phyloP scores from a whole-genome alignment of 2,113 vertebrate species.

The Pygathrix nemaeus region DNA sequence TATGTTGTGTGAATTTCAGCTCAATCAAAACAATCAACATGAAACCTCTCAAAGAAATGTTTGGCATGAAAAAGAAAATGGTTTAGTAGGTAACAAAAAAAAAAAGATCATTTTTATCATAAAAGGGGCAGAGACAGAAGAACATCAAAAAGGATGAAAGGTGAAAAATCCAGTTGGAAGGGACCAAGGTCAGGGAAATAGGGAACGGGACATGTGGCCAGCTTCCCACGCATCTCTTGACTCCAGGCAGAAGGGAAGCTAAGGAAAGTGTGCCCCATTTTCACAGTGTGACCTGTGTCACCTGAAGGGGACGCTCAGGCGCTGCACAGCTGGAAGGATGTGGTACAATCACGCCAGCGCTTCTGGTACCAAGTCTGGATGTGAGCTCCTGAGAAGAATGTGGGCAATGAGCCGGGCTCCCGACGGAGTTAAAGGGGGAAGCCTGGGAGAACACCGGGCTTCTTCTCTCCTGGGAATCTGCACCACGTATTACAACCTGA shows the following conservation, averaged over 20 bases:
- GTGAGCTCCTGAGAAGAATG: rapidly evolving
- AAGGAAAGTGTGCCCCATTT: background rate
- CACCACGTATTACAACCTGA: rapidly evolving
- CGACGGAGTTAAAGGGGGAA: rapidly evolving
- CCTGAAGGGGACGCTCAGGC: background rate
- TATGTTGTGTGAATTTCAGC: background rate
- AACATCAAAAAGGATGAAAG: background rate
- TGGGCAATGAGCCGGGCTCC: background rate
- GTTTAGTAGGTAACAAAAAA: background rate
- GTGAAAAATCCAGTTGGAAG: background rate
- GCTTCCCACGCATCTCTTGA: background rate
- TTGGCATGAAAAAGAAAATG: background rate
- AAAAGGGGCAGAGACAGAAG: background rate
- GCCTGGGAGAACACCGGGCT: rapidly evolving
- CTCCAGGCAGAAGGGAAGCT: background rate
- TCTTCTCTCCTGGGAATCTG: rapidly evolving
- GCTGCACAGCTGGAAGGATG: rapidly evolving
- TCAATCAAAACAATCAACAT: background rate
- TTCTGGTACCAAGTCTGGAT: no score
- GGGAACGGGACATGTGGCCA: rapidly evolving
- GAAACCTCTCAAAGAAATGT: background rate
- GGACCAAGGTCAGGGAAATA: rapidly evolving
- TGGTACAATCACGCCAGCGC: rapidly evolving
- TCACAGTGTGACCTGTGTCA: rapidly evolving
- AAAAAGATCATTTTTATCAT: background rate